These are phyloP conservation scores for Melanerpes formicivorus DNA, from an alignment of 2,113 vertebrate species.

Conservation along the genomic window DNA sequence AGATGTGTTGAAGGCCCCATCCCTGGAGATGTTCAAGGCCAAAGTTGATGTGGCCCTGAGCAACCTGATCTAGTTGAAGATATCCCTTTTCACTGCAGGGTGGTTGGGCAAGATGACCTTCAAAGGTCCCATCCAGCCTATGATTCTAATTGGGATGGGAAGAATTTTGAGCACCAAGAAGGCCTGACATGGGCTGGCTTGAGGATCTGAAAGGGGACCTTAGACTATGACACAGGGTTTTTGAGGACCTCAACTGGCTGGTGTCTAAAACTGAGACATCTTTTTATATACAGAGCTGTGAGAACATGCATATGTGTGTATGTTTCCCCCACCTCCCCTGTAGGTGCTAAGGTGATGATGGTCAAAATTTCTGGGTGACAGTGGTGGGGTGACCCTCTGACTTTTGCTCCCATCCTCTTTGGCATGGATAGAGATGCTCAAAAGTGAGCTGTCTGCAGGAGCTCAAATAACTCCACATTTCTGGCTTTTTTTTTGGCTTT, in stretches of 20 bases:
- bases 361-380: neutral
- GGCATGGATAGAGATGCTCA: neutral
- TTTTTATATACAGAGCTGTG: neutral
- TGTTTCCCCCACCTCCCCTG: neutral
- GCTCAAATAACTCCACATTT: neutral
- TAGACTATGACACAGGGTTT: neutral
- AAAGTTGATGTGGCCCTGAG: no score
- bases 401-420: neutral
- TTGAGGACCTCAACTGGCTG: neutral
- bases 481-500: neutral
- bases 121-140: no score
- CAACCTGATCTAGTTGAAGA: no score
- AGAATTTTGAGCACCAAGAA: neutral
- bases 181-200: neutral
- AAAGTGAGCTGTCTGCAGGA: accelerated
- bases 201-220: neutral
- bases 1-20: no score
- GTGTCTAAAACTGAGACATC: neutral
- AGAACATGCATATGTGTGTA: accelerated
- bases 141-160: neutral
- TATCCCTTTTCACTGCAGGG: no score
- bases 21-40: no score
- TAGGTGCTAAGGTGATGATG: accelerated
- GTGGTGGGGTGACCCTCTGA: no score
- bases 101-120: no score